Base-by-base conservation (phyloP, 1,140 invertebrate genomes). In the Kradibia gibbosae region DNA sequence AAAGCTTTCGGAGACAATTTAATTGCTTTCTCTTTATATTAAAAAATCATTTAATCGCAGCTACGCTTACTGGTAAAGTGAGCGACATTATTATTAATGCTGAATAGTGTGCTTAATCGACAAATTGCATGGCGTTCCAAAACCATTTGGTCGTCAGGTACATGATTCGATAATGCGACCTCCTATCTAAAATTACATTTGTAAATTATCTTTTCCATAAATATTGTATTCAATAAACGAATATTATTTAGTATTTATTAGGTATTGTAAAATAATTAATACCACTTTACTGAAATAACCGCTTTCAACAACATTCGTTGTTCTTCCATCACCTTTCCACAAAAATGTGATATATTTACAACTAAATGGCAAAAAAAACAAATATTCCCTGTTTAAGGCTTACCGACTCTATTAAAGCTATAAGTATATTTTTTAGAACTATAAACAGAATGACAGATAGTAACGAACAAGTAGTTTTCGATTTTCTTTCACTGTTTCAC, bases 401-500 rank as follows among this genome's bases (percentile, higher is more conserved):
- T 85, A 88, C 87, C 77, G 28, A 81, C 80, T 65, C 82, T 25
- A 62, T 87, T 85, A 34, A 84, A 88, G 0, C 15, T 60, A 28
- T 83, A 86, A 25, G 82, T 85, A 62, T 87, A 89, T 65, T 83
- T 89, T 65, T 89, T 48, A 50, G 88, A 89, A 71, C 83, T 55
- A 11, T 62, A 79, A 31, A 78, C 85, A n/a, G 45, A 0, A 57
- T 20, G 31, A 78, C 85, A n/a, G 45, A 0, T 62, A 17, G 17
- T 57, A 82, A 42, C 22, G n/a, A 1, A 83, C 85, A 85, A 20
- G 73, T 25, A 48, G 42, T 60, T 57, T 50, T 2, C 4, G 48
- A 48, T 79, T n/a, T n/a, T 74, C 70, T 71, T 17, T 15, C 0
- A 34, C 71, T 34, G 0, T 60, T 0, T 84, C 86, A 87, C 10